Conservation (phyloP, 1,140 invertebrate genomes). For the Scaptomyza montana region DNA sequence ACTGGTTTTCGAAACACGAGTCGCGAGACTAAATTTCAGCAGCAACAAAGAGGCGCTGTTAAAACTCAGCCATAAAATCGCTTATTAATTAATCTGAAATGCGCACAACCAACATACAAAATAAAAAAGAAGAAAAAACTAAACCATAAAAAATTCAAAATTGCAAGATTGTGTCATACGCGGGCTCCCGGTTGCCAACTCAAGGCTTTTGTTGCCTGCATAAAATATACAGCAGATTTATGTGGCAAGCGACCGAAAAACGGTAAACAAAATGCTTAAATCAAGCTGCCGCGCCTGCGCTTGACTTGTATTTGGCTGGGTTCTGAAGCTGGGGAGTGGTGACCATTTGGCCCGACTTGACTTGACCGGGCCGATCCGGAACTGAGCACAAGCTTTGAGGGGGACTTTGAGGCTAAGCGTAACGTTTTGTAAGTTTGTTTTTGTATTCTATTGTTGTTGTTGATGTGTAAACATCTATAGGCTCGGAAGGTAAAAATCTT, state of each 20-base stretch:
- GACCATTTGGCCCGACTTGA: conserved; percentile 41
- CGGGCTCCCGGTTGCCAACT: conserved; percentile 11
- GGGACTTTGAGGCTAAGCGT: conserved; percentile 51
- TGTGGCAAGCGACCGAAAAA: conserved; percentile 65
- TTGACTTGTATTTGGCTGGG: conserved; percentile 7
- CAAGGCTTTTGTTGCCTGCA: conserved; percentile 49
- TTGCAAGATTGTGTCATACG: conserved; percentile 22
- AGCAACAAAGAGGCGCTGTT: conserved; percentile 10
- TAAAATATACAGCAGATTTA: conserved; percentile 59
- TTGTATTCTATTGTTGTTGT: conserved; percentile 31
- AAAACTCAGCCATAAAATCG: conserved; percentile 27
- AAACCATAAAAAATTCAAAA: conserved; percentile 36
- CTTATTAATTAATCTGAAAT: conserved; percentile 62
- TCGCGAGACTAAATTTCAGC: conserved; percentile 42
- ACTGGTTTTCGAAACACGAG: conserved; percentile 7
- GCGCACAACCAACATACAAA: neutral
- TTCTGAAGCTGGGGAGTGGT: conserved; percentile 58
- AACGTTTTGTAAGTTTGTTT: conserved; percentile 58
- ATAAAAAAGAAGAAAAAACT: too few relatives aligned
- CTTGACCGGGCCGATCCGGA: conserved; percentile 21
- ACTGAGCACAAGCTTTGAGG: conserved; percentile 34
- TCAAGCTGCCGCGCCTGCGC: conserved; percentile 70
- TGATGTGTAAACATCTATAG: neutral
- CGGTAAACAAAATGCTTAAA: conserved; percentile 57
- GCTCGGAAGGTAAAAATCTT: too few relatives aligned